Base-by-base conservation (phyloP, 1,140 invertebrate species). In the Muscidifurax raptorellus region DNA sequence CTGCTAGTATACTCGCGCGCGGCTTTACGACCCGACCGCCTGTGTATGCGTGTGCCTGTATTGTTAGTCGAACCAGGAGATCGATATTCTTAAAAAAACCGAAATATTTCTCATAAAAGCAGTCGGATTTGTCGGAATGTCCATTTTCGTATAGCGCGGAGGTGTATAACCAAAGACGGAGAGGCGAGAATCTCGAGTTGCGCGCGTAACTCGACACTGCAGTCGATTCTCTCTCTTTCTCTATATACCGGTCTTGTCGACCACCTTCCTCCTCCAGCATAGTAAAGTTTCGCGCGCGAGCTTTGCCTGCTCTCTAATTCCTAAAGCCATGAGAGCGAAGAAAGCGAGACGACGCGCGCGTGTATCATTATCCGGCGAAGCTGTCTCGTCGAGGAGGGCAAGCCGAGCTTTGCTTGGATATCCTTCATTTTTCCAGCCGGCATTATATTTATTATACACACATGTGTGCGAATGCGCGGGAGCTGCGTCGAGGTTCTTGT, bases 151-250 rank as follows among this genome's bases (percentile, higher is more conserved):
- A 40, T 40, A 40, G 36, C 7, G 36, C 9, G 32, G 32, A 32
- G 32, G 32, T 5, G 52, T 59, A 28, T 2, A 30, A 25, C 1
- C n/a, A 75, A n/a, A 75, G 36, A 0, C 15, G n/a, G n/a, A 40
- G 22, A 40, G 40, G 12, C 77, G 66, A 18, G 78, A 71, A 82
- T 74, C 69, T 82, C 80, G 47, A 82, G 80, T 82, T 82, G 80
- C 80, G 47, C 32, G 13, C 22, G 36, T 77, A 83, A 83, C 81
- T 44, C 81, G 81, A 83, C 10, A 69, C 81, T 47, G 18, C 30
- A n/a, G n/a, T n/a, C 81, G 81, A 76, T 77, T 83, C 44, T 66
- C 30, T 9, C 67, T 7, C 52, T n/a, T n/a, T 13, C 52, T 59
- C 2, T 18, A 15, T 22, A 13, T 18, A 64, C n/a, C 18, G 15